Conservation (phyloP, 2,888 invertebrate species). For the Nomada flava region DNA sequence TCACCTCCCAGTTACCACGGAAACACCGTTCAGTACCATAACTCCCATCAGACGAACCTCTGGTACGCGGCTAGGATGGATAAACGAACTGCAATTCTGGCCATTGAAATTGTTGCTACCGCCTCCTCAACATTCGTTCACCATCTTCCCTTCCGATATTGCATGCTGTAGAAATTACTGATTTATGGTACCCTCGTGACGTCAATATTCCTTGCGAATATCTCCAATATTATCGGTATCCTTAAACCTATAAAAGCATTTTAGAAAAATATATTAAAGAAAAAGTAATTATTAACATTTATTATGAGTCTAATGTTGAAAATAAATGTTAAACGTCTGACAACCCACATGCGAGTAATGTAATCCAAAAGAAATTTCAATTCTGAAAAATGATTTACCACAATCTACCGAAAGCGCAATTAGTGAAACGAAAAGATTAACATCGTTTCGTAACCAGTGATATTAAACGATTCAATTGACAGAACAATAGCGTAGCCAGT, state of each 20-base stretch:
- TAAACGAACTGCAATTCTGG: slow-evolving; percentile 27
- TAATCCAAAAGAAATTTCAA: too few species aligned
- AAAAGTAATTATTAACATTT: background rate
- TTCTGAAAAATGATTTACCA: too few species aligned
- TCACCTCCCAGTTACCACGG: slow-evolving; percentile 31
- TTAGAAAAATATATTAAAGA: background rate
- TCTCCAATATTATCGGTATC: too few species aligned
- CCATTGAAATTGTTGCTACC: slow-evolving; percentile 6
- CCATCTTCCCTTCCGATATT: background rate
- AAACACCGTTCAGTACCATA: slow-evolving; percentile 23
- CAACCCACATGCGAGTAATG: too few species aligned
- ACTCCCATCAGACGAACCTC: slow-evolving; percentile 15
- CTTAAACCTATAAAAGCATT: too few species aligned
- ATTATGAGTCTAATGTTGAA: too few species aligned
- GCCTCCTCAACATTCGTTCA: background rate
- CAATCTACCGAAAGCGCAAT: background rate
- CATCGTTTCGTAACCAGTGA: background rate
- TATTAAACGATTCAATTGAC: slow-evolving; percentile 10
- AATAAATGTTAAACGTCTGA: too few species aligned
- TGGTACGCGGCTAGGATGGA: background rate
- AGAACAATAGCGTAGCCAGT: slow-evolving; percentile 12
- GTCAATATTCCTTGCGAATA: too few species aligned
- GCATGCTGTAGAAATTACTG: background rate
- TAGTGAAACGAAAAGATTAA: slow-evolving; percentile 1
- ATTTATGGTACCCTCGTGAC: too few species aligned